Conservation (phyloP, 2,888 invertebrate species). For the Gerris lacustris region DNA sequence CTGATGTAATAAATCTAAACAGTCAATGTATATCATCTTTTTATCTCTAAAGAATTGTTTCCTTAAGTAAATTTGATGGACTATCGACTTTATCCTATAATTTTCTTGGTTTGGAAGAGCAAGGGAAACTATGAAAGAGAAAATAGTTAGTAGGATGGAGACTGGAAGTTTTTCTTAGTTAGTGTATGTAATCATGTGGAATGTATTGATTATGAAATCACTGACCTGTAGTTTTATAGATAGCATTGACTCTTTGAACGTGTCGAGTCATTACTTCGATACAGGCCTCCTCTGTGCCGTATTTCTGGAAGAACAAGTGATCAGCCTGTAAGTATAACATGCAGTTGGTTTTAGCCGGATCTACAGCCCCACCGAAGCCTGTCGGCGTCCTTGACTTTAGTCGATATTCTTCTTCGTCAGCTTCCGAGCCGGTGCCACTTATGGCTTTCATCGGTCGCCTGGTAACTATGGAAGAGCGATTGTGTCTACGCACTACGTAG, state of each 20-base stretch:
- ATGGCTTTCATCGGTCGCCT: slow-evolving; percentile 41
- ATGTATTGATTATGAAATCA: slow-evolving; percentile 17
- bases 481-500: slow-evolving; percentile 24
- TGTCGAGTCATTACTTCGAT: slow-evolving; percentile 91
- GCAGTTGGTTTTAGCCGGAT: slow-evolving; percentile 83
- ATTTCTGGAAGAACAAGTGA: slow-evolving; percentile 89
- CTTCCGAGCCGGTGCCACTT: not conserved
- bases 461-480: slow-evolving; percentile 37
- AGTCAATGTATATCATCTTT: no score
- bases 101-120: no score
- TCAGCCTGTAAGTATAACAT: slow-evolving; percentile 92
- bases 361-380: slow-evolving; percentile 33
- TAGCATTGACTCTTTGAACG: slow-evolving; percentile 83
- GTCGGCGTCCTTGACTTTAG: not conserved
- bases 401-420: not conserved
- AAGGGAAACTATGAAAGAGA: no score
- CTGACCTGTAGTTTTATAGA: slow-evolving; percentile 71
- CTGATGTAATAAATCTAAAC: no score
- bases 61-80: no score
- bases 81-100: no score
- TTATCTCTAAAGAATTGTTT: no score
- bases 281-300: slow-evolving; percentile 85
- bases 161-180: no score
- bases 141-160: no score
- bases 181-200: no score